phyloP scores from a whole-genome alignment of 2,888 invertebrate genomes.

The Temnothorax rugatulus region DNA sequence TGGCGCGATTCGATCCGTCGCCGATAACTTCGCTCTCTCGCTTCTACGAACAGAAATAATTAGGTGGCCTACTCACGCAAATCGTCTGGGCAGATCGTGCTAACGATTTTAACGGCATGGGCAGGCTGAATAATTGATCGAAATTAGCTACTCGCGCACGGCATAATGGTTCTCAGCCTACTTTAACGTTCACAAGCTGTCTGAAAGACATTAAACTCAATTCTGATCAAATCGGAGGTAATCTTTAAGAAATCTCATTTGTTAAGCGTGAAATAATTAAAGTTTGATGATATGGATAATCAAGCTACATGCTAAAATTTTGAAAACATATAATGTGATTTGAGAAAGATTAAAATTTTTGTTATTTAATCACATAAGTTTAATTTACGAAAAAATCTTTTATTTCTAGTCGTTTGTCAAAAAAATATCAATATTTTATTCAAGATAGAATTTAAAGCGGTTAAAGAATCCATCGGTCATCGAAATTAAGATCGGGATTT shows the following conservation, averaged over 20 bases:
- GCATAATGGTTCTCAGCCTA: not conserved
- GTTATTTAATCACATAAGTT: not conserved
- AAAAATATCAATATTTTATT: not conserved
- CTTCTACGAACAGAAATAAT: slow-evolving; percentile 19
- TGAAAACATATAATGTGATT: not conserved
- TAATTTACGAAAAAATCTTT: not conserved
- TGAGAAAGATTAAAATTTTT: not conserved
- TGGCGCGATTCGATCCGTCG: slow-evolving; percentile 15
- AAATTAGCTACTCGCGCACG: not conserved
- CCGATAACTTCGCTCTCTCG: not conserved
- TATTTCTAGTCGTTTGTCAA: not conserved
- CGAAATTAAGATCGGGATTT: not conserved
- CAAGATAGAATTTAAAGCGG: not conserved
- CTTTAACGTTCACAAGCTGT: not conserved
- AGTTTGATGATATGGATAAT: not conserved
- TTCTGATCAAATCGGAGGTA: not conserved
- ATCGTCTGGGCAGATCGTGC: not conserved
- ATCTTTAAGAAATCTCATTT: not conserved
- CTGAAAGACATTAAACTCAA: not conserved
- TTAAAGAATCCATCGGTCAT: not conserved
- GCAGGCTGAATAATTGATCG: not conserved
- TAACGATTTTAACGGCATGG: not conserved
- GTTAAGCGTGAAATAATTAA: not conserved
- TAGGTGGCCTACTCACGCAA: not conserved
- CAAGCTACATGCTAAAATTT: not conserved